Evolutionary conservation across 2,888 invertebrate genomes (phyloP).

Genomic region (Loripinus fragilis): DNA sequence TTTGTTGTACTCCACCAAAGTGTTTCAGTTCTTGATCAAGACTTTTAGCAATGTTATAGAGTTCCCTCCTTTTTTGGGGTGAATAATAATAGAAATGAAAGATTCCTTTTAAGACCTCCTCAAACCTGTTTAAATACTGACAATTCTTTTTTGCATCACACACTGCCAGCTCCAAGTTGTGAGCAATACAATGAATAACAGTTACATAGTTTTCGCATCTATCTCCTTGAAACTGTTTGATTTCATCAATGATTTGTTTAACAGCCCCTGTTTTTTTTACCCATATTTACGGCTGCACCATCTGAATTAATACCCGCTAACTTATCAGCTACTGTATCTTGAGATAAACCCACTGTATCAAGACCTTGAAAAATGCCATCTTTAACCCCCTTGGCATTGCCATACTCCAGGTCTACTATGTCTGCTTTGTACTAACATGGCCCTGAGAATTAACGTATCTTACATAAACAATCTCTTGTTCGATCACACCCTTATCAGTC

Average conservation of each 20-base stretch:
- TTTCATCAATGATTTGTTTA: conserved; percentile 20
- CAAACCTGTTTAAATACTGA: conserved; percentile 39
- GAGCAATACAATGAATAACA: conserved; percentile 24
- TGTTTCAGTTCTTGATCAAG: conserved; percentile 38
- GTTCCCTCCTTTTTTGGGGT: conserved; percentile 40
- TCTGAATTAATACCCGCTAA: conserved; percentile 29
- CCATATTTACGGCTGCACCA: conserved; percentile 33
- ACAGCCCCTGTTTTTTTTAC: conserved; percentile 34
- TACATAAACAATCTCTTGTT: conserved; percentile 41
- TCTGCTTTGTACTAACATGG: conserved; percentile 26
- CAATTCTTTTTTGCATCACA: conserved; percentile 41
- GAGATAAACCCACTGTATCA: conserved; percentile 26
- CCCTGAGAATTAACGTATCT: conserved; percentile 25
- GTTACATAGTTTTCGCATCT: conserved; percentile 17
- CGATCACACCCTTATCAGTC: conserved; percentile 24
- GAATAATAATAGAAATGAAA: conserved; percentile 42
- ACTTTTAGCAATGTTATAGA: conserved; percentile 29
- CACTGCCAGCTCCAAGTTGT: conserved; percentile 26
- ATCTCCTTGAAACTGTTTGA: neutral
- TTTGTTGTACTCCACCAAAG: conserved; percentile 34
- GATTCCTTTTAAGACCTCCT: conserved; percentile 37
- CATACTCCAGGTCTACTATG: conserved; percentile 29
- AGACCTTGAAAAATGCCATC: conserved; percentile 21
- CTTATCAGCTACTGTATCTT: conserved; percentile 15
- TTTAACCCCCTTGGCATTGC: conserved; percentile 25